These are phyloP conservation scores for Gobio occitaniae DNA, from an alignment of 2,797 vertebrate genomes.

Conservation along the genomic window DNA sequence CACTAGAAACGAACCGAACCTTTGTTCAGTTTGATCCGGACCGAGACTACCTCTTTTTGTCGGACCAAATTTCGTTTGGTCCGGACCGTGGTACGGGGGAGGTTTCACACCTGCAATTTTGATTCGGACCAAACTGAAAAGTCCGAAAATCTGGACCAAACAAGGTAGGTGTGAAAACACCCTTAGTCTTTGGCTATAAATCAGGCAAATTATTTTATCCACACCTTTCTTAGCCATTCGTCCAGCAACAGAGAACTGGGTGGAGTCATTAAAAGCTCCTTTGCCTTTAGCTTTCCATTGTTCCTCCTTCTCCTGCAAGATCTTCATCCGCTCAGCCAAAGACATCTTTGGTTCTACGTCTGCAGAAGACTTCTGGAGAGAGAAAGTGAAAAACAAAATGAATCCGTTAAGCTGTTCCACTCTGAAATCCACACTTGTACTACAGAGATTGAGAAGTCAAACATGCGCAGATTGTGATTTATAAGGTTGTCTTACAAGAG, in stretches of 20 bases:
- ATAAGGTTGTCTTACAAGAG: conserved; percentile 5
- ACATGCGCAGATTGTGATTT: background rate
- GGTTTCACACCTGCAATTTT: no score
- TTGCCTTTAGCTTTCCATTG: conserved; percentile 82
- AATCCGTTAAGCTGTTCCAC: background rate
- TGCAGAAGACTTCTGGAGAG: conserved; percentile 70
- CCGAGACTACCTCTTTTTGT: no score
- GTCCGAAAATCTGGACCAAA: no score
- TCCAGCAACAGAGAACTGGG: conserved; percentile 83
- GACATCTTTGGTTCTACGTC: conserved; percentile 77
- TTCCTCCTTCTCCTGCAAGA: conserved; percentile 81
- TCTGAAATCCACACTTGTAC: background rate
- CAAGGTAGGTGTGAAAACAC: no score
- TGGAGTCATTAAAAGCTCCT: conserved; percentile 82
- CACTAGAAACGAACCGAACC: no score
- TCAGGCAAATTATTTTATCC: background rate
- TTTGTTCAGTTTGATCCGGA: no score
- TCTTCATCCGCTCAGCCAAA: conserved; percentile 79
- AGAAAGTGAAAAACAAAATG: background rate
- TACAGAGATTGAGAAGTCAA: background rate
- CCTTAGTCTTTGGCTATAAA: background rate
- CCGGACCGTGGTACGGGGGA: no score
- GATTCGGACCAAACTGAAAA: no score
- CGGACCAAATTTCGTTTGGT: no score
- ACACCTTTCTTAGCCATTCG: conserved; percentile 83